Conservation (phyloP, 2,888 invertebrate species). For the Urechis unicinctus region DNA sequence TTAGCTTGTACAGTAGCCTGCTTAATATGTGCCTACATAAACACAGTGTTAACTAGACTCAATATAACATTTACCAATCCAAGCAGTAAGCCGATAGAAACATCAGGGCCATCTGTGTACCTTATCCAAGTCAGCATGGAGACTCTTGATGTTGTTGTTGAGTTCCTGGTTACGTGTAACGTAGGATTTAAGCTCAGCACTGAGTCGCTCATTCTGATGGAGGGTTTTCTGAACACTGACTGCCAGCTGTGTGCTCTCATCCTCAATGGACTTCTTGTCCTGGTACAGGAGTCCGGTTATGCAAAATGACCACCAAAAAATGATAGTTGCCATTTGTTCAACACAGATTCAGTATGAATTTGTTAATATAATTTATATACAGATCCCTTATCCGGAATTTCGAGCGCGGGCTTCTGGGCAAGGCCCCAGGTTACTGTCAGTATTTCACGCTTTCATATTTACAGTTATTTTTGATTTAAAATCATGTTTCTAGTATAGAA, state of each 20-base stretch:
- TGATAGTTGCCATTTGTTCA: no score
- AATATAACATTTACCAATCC: no score
- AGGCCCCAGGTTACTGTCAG: no score
- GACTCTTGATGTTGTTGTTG: conserved; percentile 21
- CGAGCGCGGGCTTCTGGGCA: no score
- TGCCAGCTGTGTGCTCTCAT: conserved; percentile 35
- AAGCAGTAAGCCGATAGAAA: no score
- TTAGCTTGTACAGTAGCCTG: conserved; percentile 32
- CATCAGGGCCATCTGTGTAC: no score
- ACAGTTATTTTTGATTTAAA: no score
- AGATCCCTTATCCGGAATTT: no score
- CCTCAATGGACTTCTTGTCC: conserved; percentile 30
- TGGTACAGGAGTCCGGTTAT: no score
- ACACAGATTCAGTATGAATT: neutral
- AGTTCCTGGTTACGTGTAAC: conserved; percentile 26
- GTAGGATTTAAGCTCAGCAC: conserved; percentile 28
- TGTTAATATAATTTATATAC: neutral
- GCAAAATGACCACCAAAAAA: no score
- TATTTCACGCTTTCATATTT: no score
- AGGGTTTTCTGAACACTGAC: conserved; percentile 28
- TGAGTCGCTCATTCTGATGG: conserved; percentile 30
- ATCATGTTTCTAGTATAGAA: no score
- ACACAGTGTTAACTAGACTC: neutral
- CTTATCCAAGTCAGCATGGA: conserved; percentile 36
- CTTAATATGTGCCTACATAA: conserved; percentile 28